Evolutionary conservation across 2,797 vertebrate species (phyloP).

Genomic region (Danio tinwini): DNA sequence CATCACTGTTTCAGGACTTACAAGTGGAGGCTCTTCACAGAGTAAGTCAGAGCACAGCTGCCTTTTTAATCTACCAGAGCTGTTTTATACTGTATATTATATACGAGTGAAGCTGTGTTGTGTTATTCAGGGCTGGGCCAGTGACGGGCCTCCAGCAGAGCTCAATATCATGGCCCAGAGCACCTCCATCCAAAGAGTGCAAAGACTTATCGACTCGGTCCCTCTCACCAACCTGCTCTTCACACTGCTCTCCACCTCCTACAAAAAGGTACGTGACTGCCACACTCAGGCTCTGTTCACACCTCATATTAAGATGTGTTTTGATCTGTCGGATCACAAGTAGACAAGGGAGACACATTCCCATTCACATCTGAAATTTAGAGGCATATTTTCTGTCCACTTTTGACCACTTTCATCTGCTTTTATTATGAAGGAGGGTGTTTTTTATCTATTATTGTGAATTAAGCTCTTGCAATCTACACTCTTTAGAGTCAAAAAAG

Average conservation of each 20-base stretch:
- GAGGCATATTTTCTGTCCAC: too few relatives aligned
- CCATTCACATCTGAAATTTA: too few relatives aligned
- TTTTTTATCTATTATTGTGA: too few relatives aligned
- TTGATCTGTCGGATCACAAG: too few relatives aligned
- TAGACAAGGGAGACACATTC: too few relatives aligned
- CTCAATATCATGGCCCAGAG: conserved; percentile 97
- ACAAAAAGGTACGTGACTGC: conserved; percentile 88
- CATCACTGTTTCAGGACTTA: conserved; percentile 95
- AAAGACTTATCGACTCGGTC: conserved; percentile 94
- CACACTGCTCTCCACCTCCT: conserved; percentile 93
- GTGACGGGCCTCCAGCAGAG: conserved; percentile 93
- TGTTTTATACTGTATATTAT: not conserved
- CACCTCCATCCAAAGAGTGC: conserved; percentile 96
- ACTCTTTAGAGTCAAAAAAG: too few relatives aligned
- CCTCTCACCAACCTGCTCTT: conserved; percentile 95
- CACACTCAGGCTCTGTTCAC: too few relatives aligned
- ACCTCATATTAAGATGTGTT: too few relatives aligned
- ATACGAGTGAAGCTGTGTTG: not conserved
- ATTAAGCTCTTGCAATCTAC: too few relatives aligned
- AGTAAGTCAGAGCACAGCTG: conserved; percentile 70
- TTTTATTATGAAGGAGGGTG: too few relatives aligned
- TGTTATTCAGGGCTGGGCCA: conserved; percentile 85
- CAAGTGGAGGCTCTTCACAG: conserved; percentile 96
- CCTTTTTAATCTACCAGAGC: not conserved
- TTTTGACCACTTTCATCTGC: too few relatives aligned